Evolutionary conservation across 1,140 invertebrate species (phyloP).

Genomic region (Sitodiplosis mosellana): DNA sequence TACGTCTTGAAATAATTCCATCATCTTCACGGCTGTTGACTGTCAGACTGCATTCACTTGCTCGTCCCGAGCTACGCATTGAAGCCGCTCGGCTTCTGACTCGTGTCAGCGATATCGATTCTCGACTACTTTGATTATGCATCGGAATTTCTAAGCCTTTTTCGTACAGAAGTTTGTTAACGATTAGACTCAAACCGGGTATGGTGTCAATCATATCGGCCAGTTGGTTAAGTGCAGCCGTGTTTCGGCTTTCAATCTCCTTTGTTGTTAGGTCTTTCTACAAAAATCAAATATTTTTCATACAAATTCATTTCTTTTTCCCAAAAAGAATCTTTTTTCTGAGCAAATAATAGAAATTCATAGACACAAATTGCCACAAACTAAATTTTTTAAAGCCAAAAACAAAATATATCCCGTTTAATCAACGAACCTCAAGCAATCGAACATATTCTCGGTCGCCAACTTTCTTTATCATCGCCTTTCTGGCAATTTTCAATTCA

Average conservation of each 20-base stretch:
- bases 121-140: background rate
- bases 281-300: too few species aligned
- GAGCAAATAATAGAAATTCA: too few species aligned
- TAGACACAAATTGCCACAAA: background rate
- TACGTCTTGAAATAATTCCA: too few species aligned
- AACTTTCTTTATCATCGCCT: constrained; percentile 11
- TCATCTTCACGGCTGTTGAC: too few species aligned
- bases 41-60: too few species aligned
- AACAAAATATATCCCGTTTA: too few species aligned
- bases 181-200: constrained; percentile 8
- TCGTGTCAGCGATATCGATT: background rate
- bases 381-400: too few species aligned
- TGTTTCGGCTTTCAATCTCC: constrained; percentile 23
- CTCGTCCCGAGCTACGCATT: too few species aligned
- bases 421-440: constrained; percentile 13
- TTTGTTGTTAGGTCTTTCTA: constrained; percentile 18
- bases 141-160: constrained; percentile 20
- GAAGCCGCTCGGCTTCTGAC: too few species aligned
- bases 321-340: too few species aligned
- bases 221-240: constrained; percentile 21
- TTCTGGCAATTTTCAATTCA: constrained; percentile 14
- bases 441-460: constrained; percentile 19
- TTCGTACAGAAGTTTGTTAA: constrained; percentile 12
- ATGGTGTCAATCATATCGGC: constrained; percentile 16
- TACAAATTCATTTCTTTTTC: background rate